These are phyloP conservation scores for Hydractinia echinata DNA, from an alignment of 30 jellyfish, hydroid and myxozoan genomes.

Conservation along the genomic window DNA sequence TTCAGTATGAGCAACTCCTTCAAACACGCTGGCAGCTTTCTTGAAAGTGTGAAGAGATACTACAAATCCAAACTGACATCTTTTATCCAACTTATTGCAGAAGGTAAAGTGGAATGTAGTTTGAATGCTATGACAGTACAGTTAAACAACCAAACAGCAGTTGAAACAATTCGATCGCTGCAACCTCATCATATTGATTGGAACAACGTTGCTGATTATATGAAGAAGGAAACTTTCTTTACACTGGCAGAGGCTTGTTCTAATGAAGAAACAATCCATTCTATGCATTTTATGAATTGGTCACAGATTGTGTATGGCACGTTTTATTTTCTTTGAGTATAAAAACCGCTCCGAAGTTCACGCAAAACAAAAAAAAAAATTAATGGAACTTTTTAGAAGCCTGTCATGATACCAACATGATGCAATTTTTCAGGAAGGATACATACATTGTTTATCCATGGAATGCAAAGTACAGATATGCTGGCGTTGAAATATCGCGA, in stretches of 20 bases:
- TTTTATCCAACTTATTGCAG: not conserved
- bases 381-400: too few relatives aligned
- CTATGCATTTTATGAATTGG: conserved; percentile 19
- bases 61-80: not conserved
- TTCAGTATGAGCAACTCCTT: not conserved
- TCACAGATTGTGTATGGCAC: conserved; percentile 9
- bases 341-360: not conserved
- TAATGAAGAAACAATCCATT: not conserved
- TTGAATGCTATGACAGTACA: not conserved
- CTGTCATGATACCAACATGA: not conserved
- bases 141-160: not conserved
- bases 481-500: not conserved
- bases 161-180: not conserved
- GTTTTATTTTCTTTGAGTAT: not conserved
- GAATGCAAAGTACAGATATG: not conserved
- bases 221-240: not conserved
- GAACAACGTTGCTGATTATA: conserved; percentile 12
- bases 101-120: not conserved
- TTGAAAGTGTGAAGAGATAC: not conserved
- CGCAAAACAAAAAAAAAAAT: too few relatives aligned
- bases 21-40: not conserved
- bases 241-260: not conserved
- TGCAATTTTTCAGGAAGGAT: not conserved
- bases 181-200: conserved; percentile 12
- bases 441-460: not conserved